Evolutionary conservation across 2,888 invertebrate species (phyloP), one percentile per base, ranked within the genome.

Genomic region (Masnerella sp.): DNA sequence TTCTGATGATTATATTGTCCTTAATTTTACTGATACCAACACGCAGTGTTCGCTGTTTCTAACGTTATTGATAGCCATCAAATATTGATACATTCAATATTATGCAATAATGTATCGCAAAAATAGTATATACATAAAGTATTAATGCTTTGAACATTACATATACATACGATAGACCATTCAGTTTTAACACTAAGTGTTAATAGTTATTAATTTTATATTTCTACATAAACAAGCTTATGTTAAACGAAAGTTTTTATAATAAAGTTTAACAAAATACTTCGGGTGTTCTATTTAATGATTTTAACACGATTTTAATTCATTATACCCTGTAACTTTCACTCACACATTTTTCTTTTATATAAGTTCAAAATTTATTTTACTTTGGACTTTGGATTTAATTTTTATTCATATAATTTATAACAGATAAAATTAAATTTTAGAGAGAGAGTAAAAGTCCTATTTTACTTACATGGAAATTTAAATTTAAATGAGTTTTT

Each of bases 161-260:
- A 11, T 42, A 54, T 17, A 43, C 45, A 49, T 18, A 30, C 25
- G 11, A 49, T 58, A 47, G 47, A 14, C 14, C 15, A 18, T 17
- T 52, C n/a, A 12, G 14, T 49, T 52, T 30, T 36, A 40, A 54
- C 22, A 58, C 25, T 45, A 11, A 45, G 58, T 15, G 42, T 51
- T 62, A 40, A 40, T 62, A 62, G 61, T 47, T 45, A 17, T 47
- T 65, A 45, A 32, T 65, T 65, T 54, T 45, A 67, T 67, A 56
- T 58, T 47, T 56, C 38, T 56, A 32, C 34, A 56, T 58, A 58
- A 30, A 58, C 15, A 32, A 36, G 15, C 51, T 42, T 58, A 28
- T 51, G 67, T 68, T 58, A 17, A 42, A 51, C 1, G 11, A 2
- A 34, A 38, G 20, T 42, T 68, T 68, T 58, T 49, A 49, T 67